A percentile compares a stretch with the other conserved stretches of the same genome.
Conservation (phyloP, 2,797 vertebrate species). For the Nannoperca australis region DNA sequence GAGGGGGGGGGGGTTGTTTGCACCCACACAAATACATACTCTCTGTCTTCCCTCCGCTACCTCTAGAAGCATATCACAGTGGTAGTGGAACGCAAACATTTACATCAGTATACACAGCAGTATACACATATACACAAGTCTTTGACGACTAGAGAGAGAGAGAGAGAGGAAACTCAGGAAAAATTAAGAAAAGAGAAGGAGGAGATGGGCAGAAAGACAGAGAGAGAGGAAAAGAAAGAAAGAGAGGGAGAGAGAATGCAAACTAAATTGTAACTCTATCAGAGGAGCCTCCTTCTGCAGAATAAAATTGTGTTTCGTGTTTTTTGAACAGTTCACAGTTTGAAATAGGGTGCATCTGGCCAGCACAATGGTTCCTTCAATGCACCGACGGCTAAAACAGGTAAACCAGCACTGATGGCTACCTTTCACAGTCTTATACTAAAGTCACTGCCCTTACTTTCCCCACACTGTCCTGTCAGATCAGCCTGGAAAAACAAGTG, state of each 20-base stretch:
- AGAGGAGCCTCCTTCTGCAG: slow-evolving; percentile 74
- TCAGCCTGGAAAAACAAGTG: slow-evolving; percentile 70
- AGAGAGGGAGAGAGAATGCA: slow-evolving; percentile 45
- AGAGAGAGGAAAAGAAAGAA: slow-evolving; percentile 18
- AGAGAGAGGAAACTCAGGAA: slow-evolving; percentile 27
- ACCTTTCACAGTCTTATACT: slow-evolving; percentile 66
- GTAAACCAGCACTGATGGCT: slow-evolving; percentile 55
- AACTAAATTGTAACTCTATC: slow-evolving; percentile 56
- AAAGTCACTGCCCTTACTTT: slow-evolving; percentile 47
- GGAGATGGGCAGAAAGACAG: slow-evolving; percentile 41
- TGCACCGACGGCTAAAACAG: slow-evolving; percentile 44
- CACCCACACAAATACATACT: slow-evolving; percentile 78
- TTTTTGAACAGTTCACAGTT: slow-evolving; percentile 82
- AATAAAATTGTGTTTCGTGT: slow-evolving; percentile 34
- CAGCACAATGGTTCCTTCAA: slow-evolving; percentile 56
- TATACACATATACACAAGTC: slow-evolving; percentile 84
- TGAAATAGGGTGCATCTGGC: slow-evolving; percentile 73
- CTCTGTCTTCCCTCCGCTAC: slow-evolving; percentile 80
- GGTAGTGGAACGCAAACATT: slow-evolving; percentile 85
- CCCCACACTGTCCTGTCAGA: slow-evolving; percentile 53
- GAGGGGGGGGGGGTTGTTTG: slow-evolving; percentile 29
- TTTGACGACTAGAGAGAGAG: slow-evolving; percentile 65
- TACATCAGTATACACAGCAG: slow-evolving; percentile 83
- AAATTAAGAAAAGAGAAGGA: slow-evolving; percentile 36
- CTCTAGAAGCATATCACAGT: slow-evolving; percentile 85